Conservation (phyloP, 2,113 vertebrate genomes). For the Lepus europaeus region DNA sequence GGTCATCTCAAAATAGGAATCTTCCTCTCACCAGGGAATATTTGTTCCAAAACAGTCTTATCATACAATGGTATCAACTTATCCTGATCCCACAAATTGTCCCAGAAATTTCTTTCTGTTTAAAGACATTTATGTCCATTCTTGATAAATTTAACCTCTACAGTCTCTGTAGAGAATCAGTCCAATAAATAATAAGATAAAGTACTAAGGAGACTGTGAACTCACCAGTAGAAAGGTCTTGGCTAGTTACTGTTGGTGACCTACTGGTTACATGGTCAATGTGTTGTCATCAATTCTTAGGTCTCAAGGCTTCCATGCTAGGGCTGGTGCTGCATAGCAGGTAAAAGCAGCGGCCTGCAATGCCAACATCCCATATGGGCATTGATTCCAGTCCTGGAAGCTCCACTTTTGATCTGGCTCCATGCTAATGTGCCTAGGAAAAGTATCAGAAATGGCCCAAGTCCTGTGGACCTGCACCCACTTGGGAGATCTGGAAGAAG, state of each 20-base stretch:
- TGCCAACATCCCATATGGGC: no score
- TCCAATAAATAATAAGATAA: neutral
- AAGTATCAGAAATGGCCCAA: no score
- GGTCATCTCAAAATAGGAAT: neutral
- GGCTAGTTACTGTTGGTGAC: neutral
- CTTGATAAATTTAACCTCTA: neutral
- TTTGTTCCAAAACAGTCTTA: neutral
- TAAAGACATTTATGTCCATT: neutral
- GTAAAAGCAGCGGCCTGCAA: no score
- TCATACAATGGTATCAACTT: neutral
- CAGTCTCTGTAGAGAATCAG: neutral
- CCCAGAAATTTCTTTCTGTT: neutral
- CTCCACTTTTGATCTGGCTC: no score
- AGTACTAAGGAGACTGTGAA: neutral
- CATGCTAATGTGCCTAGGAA: no score
- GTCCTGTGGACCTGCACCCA: no score
- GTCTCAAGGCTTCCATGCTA: neutral
- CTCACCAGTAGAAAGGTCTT: neutral
- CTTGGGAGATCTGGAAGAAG: no score
- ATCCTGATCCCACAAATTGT: neutral
- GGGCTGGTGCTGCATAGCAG: no score
- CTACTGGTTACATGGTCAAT: neutral
- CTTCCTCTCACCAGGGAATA: neutral
- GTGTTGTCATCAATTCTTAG: neutral
- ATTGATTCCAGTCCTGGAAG: no score